These are phyloP conservation scores for Lasiommata megera DNA, from an alignment of 2,888 invertebrate species.

Conservation along the genomic window DNA sequence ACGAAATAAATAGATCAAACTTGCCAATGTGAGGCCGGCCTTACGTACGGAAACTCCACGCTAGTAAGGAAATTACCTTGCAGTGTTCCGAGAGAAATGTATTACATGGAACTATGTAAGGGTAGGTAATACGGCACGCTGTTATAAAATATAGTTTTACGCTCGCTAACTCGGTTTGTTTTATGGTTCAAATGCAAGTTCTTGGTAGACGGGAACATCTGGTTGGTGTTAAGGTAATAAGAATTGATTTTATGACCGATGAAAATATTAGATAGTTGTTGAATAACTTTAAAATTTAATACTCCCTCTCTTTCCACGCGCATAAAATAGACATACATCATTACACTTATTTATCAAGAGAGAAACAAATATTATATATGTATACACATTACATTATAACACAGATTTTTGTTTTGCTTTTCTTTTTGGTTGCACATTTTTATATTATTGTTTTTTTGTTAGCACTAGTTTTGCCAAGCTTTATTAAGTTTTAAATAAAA, in stretches of 20 bases:
- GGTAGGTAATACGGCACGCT: constrained; percentile 10
- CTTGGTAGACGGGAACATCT: constrained; percentile 4
- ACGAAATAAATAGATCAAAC: no score
- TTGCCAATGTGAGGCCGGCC: not conserved
- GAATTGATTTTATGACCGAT: constrained; percentile 4
- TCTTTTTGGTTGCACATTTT: no score
- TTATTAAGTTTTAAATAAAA: no score
- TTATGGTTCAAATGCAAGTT: constrained; percentile 15
- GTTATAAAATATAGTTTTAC: constrained; percentile 20
- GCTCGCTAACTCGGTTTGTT: constrained; percentile 20
- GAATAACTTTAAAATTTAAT: not conserved
- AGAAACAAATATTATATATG: no score
- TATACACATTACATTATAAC: no score
- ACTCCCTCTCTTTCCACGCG: no score
- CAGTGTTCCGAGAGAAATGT: constrained; percentile 16
- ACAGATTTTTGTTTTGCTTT: no score
- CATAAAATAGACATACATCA: no score
- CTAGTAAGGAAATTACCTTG: constrained; percentile 14
- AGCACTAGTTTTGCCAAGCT: no score
- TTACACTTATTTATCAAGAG: no score
- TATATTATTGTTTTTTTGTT: no score
- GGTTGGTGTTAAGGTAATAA: constrained; percentile 8
- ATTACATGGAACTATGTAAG: constrained; percentile 13
- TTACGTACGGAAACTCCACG: not conserved
- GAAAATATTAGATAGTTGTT: not conserved